These are phyloP conservation scores for Octodon degus DNA, from an alignment of 2,113 vertebrate species.

Conservation along the genomic window DNA sequence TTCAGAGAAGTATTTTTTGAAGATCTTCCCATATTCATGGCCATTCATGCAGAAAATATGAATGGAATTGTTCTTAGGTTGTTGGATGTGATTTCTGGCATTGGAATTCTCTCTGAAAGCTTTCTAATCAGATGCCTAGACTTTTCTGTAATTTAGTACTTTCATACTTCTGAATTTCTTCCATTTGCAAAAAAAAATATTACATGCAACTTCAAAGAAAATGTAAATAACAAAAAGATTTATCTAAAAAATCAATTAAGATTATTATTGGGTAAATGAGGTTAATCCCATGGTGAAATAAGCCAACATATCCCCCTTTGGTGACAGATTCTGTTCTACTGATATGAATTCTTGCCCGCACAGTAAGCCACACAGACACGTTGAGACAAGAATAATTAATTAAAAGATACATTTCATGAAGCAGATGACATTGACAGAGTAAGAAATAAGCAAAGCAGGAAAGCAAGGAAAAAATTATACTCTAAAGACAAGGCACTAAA, in stretches of 20 bases:
- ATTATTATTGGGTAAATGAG: slow-evolving; percentile 69
- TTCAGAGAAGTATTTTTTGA: background rate
- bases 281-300: slow-evolving; percentile 73
- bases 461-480: slow-evolving; percentile 78
- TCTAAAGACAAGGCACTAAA: slow-evolving; percentile 78
- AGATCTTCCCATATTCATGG: background rate
- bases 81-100: slow-evolving; percentile 55
- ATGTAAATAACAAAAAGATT: slow-evolving; percentile 62
- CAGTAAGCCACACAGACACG: slow-evolving; percentile 70
- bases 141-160: slow-evolving; percentile 44
- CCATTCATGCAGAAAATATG: background rate
- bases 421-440: slow-evolving; percentile 80
- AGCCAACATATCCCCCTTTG: slow-evolving; percentile 63
- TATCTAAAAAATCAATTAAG: slow-evolving; percentile 71
- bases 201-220: slow-evolving; percentile 63
- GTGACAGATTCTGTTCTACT: slow-evolving; percentile 64
- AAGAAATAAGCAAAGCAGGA: slow-evolving; percentile 84
- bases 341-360: slow-evolving; percentile 74
- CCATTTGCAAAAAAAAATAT: slow-evolving; percentile 46
- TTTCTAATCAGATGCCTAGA: slow-evolving; percentile 49
- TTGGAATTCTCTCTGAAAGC: slow-evolving; percentile 45
- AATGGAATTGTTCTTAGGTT: slow-evolving; percentile 56
- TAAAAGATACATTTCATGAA: slow-evolving; percentile 81
- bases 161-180: slow-evolving; percentile 63
- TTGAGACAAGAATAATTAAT: slow-evolving; percentile 80